phyloP scores from a whole-genome alignment of 53 echinoderm and acorn worm genomes.

The Echinarachnius parma region DNA sequence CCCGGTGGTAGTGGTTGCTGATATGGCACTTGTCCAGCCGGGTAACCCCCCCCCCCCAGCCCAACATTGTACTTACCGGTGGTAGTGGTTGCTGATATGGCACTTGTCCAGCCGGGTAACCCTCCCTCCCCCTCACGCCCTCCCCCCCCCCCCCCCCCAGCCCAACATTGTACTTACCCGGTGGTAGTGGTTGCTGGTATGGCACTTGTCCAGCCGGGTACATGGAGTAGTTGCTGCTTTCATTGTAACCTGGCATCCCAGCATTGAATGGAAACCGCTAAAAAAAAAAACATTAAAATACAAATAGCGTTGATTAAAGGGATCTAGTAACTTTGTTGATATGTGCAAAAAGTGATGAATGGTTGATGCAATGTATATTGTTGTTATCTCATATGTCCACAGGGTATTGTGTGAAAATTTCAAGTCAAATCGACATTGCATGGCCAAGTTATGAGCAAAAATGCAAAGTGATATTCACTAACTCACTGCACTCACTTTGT shows the following conservation, averaged over 20 bases:
- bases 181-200: constrained; percentile 88
- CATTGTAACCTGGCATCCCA: constrained; percentile 56
- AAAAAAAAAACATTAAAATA: neutral
- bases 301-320: neutral
- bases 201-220: constrained; percentile 55
- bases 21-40: constrained; percentile 53
- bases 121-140: too few species aligned
- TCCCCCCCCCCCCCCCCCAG: too few species aligned
- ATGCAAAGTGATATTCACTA: too few species aligned
- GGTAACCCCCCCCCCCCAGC: too few species aligned
- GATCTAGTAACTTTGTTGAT: neutral
- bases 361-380: too few species aligned
- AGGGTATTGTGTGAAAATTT: neutral
- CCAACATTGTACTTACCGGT: too few species aligned
- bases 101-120: too few species aligned
- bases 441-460: neutral
- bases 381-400: neutral
- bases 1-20: constrained; percentile 47
- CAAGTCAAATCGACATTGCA: too few species aligned
- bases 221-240: constrained; percentile 48
- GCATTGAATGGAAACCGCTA: constrained; percentile 69
- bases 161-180: constrained; percentile 76
- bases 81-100: too few species aligned
- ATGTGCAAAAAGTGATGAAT: neutral
- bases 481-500: too few species aligned